Evolutionary conservation across 1,140 invertebrate species (phyloP).

Genomic region (Drosophila triauraria): DNA sequence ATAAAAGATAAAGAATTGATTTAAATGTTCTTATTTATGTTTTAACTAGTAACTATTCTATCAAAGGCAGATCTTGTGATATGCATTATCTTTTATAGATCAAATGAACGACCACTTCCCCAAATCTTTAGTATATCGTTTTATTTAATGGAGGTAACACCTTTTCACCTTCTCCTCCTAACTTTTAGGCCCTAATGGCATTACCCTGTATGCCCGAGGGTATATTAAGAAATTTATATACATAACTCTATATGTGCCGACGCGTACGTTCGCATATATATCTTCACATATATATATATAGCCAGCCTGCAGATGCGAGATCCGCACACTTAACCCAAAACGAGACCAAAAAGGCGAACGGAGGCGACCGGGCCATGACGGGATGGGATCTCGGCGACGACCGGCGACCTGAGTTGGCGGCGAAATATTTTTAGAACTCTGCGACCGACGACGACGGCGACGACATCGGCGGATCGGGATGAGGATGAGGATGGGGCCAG

Average conservation of each 20-base stretch:
- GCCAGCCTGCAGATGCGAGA: slow-evolving; percentile 57
- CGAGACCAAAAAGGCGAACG: slow-evolving; percentile 68
- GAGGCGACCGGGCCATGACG: slow-evolving; percentile 72
- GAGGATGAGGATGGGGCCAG: background rate
- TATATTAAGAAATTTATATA: slow-evolving; percentile 25
- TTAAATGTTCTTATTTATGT: no score
- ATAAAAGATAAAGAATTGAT: background rate
- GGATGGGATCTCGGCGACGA: slow-evolving; percentile 71
- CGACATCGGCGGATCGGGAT: slow-evolving; percentile 13
- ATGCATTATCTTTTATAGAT: no score
- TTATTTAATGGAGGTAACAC: background rate
- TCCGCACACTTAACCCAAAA: slow-evolving; percentile 80
- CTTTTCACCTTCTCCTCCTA: background rate
- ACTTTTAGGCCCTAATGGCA: slow-evolving; percentile 3
- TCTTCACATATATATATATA: slow-evolving; percentile 36
- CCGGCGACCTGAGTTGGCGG: slow-evolving; percentile 75
- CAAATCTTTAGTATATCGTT: no score
- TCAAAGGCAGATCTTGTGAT: no score
- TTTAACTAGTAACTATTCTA: no score
- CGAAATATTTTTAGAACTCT: slow-evolving; percentile 80
- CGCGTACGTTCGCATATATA: slow-evolving; percentile 20
- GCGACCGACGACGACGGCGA: slow-evolving; percentile 41
- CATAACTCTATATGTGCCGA: slow-evolving; percentile 37
- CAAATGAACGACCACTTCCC: no score
- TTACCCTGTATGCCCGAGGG: slow-evolving; percentile 27